A percentile compares a stretch with the other conserved stretches of the same genome.
These are phyloP conservation scores for Mustela erminea DNA, from an alignment of 2,797 vertebrate genomes.

Conservation along the genomic window DNA sequence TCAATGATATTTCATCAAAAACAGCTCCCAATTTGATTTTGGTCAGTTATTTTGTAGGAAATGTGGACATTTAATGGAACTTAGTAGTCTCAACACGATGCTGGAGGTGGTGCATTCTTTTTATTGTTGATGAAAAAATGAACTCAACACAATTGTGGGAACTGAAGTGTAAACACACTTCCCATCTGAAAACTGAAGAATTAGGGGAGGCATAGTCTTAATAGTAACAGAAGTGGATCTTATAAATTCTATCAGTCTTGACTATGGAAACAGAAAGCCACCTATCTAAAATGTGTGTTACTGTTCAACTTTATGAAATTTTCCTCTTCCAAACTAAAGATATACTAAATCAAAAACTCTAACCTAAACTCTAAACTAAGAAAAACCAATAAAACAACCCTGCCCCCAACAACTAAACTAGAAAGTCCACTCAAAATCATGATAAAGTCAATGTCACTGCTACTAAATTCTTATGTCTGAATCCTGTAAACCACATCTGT, in stretches of 20 bases:
- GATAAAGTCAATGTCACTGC: neutral
- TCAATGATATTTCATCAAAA: slow-evolving; percentile 16
- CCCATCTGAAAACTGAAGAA: neutral
- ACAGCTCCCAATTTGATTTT: neutral
- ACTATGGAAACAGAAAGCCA: neutral
- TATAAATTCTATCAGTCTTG: neutral
- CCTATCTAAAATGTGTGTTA: neutral
- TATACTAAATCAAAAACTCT: neutral
- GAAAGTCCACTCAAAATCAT: neutral
- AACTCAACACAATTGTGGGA: neutral
- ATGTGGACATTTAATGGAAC: slow-evolving; percentile 10
- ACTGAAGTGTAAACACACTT: neutral
- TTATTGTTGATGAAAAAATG: neutral
- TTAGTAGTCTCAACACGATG: neutral
- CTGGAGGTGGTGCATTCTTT: neutral
- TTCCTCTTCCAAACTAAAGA: neutral
- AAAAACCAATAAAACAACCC: neutral
- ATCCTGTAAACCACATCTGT: neutral
- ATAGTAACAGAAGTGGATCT: neutral
- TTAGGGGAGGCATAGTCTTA: neutral
- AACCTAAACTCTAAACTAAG: neutral
- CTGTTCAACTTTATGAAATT: neutral
- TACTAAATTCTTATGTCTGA: neutral
- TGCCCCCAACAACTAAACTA: neutral
- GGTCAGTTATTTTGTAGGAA: neutral